Evolutionary conservation across 2,113 vertebrate genomes (phyloP), one percentile per base, ranked within the genome.

Genomic region (Aspiorhynchus laticeps): DNA sequence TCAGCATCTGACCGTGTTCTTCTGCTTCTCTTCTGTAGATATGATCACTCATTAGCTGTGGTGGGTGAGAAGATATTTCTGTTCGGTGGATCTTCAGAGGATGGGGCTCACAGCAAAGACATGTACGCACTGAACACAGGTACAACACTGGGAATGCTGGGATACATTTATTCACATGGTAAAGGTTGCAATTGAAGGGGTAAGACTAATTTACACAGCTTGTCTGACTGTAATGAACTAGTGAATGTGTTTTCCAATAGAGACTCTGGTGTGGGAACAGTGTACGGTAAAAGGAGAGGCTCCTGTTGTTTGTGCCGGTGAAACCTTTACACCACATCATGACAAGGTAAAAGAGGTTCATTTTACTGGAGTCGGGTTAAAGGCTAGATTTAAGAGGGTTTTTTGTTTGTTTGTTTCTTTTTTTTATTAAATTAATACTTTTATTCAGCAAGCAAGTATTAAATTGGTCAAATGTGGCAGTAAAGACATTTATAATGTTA

Each of bases 271-370:
- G 6, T 91, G 89, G 91, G 93, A 96, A 85, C 91, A 91, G 71
- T 92, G 87, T 89, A 94, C 95, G 69, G 90, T 95, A 36, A 96
- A 93, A 88, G 94, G 94, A 89, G 94, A 95, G 48, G 90, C 87
- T 53, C 93, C 93, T 4, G 33, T 85, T n/a, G 91, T 92, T 87
- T 94, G 91, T 63, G 92, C 82, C 17, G 61, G 86, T 80, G 92
- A 94, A 79, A 92, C 87, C 8, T 93, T 96, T 82, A 94, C 90
- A 33, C 89, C 92, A 61, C 94, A 96, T 41, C 31, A 48, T 85
- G 94, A 95, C 88, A 96, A 96, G 90, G 94, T 94, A 92, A 91
- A 0, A 51, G 0, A 17, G 4, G 48, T 51, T 51, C 17, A 51
- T 15, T 17, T 51, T 51, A 51, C 48, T 51, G 43, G 43, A 46